Evolutionary conservation across 2,113 vertebrate species (phyloP).

Genomic region (Pelvicachromis taeniatus): DNA sequence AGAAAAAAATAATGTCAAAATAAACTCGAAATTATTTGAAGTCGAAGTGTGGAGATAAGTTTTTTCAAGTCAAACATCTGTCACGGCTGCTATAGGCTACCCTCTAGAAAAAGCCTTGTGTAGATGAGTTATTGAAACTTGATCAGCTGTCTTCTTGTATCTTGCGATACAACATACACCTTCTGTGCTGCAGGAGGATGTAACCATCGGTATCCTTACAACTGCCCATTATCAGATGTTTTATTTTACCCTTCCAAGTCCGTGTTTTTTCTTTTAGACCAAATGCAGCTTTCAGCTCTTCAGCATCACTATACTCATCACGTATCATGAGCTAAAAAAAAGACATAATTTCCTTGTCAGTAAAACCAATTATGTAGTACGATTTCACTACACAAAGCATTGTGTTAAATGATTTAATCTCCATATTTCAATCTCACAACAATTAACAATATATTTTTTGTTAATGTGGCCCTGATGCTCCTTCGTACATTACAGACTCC

Average conservation of each 20-base stretch:
- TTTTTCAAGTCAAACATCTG: not conserved
- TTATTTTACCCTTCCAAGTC: not conserved
- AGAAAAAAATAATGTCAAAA: not conserved
- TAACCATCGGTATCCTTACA: not conserved
- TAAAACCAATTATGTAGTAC: not conserved
- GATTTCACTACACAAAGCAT: not conserved
- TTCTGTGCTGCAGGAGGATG: too few species aligned
- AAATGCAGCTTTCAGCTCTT: not conserved
- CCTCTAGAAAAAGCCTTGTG: too few species aligned
- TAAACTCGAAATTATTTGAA: not conserved
- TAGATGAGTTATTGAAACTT: not conserved
- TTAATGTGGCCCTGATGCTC: not conserved
- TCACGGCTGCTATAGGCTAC: not conserved
- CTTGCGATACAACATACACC: not conserved
- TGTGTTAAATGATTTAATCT: not conserved
- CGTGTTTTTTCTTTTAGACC: not conserved
- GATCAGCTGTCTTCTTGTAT: not conserved
- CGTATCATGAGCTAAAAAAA: not conserved
- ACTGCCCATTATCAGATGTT: not conserved
- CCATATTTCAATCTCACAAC: not conserved
- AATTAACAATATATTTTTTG: not conserved
- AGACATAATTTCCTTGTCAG: not conserved
- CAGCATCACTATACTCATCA: not conserved
- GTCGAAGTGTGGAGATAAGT: not conserved
- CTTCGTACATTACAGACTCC: not conserved